These are phyloP conservation scores for Gymnocypris eckloni DNA, from an alignment of 2,797 vertebrate species.

Conservation along the genomic window DNA sequence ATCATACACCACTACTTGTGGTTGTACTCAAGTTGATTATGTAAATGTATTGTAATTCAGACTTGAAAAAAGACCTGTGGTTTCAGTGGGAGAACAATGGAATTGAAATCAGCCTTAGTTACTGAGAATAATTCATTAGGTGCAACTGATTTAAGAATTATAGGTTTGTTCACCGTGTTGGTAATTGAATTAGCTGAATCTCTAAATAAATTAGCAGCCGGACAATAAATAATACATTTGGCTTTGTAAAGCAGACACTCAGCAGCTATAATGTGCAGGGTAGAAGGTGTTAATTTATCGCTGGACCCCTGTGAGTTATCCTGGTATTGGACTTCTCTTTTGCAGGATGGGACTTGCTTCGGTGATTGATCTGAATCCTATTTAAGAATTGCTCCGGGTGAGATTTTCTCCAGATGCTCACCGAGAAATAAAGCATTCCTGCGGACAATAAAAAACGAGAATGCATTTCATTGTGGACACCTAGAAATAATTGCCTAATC, in stretches of 20 bases:
- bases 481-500: conserved; percentile 72
- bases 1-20: neutral
- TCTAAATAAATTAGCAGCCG: conserved; percentile 31
- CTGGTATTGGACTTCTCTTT: conserved; percentile 37
- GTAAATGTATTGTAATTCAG: neutral
- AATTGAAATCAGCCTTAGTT: conserved; percentile 14
- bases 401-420: neutral
- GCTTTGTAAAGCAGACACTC: conserved; percentile 30
- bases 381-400: conserved; percentile 10
- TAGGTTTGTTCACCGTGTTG: neutral
- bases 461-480: conserved; percentile 74
- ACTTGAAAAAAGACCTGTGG: neutral
- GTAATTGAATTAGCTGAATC: conserved; percentile 49
- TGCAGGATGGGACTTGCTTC: conserved; percentile 1
- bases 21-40: neutral
- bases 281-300: conserved; percentile 50
- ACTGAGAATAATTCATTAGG: conserved; percentile 33
- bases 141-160: conserved; percentile 39
- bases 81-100: neutral
- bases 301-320: conserved; percentile 19
- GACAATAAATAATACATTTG: conserved; percentile 37
- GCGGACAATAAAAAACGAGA: conserved; percentile 69
- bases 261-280: conserved; percentile 39
- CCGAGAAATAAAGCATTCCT: conserved; percentile 65
- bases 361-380: conserved; percentile 43